phyloP scores from a whole-genome alignment of 1,140 invertebrate species.

The Ganaspis sp. region DNA sequence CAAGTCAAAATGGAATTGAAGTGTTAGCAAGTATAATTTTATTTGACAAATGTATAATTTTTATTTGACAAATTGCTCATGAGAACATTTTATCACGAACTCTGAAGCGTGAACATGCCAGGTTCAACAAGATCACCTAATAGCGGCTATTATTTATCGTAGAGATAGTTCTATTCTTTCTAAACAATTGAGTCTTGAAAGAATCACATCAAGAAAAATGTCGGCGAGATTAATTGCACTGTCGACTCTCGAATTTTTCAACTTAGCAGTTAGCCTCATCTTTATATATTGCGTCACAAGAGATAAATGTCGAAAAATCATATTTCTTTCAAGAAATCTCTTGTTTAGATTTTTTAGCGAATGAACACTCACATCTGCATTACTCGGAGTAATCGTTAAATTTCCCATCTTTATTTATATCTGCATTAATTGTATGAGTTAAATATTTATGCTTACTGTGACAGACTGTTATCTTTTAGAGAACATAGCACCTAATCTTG shows the following conservation, averaged over 20 bases:
- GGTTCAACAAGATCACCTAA: slow-evolving; percentile 60
- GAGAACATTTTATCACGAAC: slow-evolving; percentile 35
- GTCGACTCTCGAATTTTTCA: background rate
- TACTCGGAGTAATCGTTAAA: too few relatives aligned
- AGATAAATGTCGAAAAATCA: too few relatives aligned
- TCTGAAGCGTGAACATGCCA: slow-evolving; percentile 18
- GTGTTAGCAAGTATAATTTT: background rate
- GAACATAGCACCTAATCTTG: too few relatives aligned
- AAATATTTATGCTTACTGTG: too few relatives aligned
- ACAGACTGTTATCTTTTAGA: too few relatives aligned
- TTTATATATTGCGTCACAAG: too few relatives aligned
- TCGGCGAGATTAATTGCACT: slow-evolving; percentile 1
- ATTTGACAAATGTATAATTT: slow-evolving; percentile 1
- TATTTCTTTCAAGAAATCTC: slow-evolving; percentile 66
- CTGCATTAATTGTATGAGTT: too few relatives aligned
- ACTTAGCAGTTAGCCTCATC: background rate
- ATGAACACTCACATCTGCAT: too few relatives aligned
- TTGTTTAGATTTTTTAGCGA: slow-evolving; percentile 68
- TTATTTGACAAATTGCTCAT: background rate
- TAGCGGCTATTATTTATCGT: slow-evolving; percentile 56
- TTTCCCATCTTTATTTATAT: background rate
- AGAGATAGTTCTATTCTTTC: slow-evolving; percentile 41
- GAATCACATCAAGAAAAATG: background rate
- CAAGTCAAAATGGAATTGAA: background rate
- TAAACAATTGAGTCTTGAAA: slow-evolving; percentile 13